A percentile compares a stretch with the other conserved stretches of the same genome.
phyloP scores from a whole-genome alignment of 2,888 invertebrate species.

The Phytoseiulus persimilis region DNA sequence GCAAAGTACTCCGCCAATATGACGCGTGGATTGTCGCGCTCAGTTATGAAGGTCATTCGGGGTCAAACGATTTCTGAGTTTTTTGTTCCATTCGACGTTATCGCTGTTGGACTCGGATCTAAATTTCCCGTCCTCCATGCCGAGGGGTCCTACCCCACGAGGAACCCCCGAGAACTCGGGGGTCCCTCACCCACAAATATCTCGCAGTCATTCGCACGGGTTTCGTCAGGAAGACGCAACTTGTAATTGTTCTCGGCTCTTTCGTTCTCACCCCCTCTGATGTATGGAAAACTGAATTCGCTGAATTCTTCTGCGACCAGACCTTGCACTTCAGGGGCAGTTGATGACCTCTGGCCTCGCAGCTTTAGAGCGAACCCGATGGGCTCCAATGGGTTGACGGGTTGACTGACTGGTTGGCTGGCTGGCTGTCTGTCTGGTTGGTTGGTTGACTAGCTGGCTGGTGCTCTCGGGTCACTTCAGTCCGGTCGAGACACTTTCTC shows the following conservation, averaged over 20 bases:
- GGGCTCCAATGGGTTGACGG: not conserved
- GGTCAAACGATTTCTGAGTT: not conserved
- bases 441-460: not conserved
- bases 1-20: not conserved
- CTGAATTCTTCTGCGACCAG: not conserved
- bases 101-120: not conserved
- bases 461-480: not conserved
- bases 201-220: not conserved
- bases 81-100: not conserved
- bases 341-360: slow-evolving; percentile 5
- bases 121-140: no score
- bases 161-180: no score
- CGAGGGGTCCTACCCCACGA: no score
- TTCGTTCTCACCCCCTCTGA: not conserved
- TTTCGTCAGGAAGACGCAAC: not conserved
- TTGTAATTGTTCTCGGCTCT: not conserved
- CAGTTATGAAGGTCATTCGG: not conserved
- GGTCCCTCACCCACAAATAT: no score
- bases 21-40: slow-evolving; percentile 5
- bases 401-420: not conserved
- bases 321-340: not conserved
- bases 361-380: not conserved
- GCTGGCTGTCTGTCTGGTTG: no score
- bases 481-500: not conserved
- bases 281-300: not conserved